A percentile compares a stretch with the other conserved stretches of the same genome.
Evolutionary conservation across 2,113 vertebrate species (phyloP).

Genomic region (Equus przewalskii): DNA sequence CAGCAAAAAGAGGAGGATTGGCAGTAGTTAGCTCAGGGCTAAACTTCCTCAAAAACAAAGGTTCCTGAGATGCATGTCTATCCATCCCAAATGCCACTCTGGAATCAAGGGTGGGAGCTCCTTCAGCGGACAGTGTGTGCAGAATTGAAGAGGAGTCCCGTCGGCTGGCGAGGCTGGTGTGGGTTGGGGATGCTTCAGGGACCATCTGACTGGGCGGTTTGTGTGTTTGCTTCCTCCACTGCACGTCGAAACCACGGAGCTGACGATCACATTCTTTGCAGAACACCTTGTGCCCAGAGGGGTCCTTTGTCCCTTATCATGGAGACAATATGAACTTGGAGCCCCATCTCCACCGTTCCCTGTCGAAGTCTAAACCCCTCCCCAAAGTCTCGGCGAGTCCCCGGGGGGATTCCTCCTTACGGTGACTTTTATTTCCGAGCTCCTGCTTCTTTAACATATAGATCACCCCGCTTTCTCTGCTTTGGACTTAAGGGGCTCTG

Average conservation of each 20-base stretch:
- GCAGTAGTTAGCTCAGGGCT: too few relatives aligned
- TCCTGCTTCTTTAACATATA: not conserved
- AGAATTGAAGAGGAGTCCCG: not conserved
- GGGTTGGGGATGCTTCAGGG: not conserved
- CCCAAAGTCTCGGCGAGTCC: not conserved
- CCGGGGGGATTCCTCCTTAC: not conserved
- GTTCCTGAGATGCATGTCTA: not conserved
- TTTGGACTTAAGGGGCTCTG: not conserved
- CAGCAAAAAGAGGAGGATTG: too few relatives aligned
- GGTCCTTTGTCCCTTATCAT: not conserved
- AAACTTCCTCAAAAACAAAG: too few relatives aligned
- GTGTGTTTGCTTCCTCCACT: not conserved
- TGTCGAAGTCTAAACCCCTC: not conserved
- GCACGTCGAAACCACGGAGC: not conserved
- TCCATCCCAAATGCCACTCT: not conserved
- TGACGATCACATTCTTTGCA: not conserved
- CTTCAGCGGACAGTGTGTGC: not conserved
- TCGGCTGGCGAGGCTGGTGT: not conserved
- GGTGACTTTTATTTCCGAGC: not conserved
- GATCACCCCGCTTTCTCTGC: not conserved
- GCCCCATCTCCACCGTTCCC: not conserved
- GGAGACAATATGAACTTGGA: not conserved
- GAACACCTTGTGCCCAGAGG: not conserved
- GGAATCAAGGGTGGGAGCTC: not conserved
- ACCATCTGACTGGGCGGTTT: too few relatives aligned